phyloP scores from a whole-genome alignment of 2,113 vertebrate species.

The Cheilinus undulatus region DNA sequence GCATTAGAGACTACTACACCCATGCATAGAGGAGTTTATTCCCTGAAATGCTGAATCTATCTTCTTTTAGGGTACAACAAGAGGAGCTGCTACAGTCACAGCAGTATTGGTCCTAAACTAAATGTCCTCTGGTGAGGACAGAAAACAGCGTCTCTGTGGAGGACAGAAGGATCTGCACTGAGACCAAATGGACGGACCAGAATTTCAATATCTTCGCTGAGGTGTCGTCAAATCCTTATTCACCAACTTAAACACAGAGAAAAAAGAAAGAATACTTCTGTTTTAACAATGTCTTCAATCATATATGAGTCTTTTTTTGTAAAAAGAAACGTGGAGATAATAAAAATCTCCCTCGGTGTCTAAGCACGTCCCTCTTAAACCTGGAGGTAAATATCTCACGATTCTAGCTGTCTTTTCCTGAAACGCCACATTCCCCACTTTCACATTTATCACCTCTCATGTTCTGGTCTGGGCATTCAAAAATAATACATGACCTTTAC shows the following conservation, averaged over 20 bases:
- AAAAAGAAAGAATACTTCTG: no score
- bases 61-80: background rate
- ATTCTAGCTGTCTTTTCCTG: background rate
- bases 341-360: no score
- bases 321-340: no score
- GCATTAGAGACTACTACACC: no score
- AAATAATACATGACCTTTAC: slow-evolving; percentile 56
- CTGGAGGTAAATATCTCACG: background rate
- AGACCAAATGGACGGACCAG: background rate
- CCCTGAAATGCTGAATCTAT: background rate
- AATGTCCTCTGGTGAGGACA: background rate
- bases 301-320: no score
- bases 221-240: background rate
- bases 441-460: slow-evolving; percentile 15
- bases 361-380: no score
- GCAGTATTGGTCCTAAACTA: background rate
- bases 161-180: background rate
- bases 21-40: background rate
- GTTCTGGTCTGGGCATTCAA: slow-evolving; percentile 5
- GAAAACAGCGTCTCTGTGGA: background rate
- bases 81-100: background rate
- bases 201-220: background rate
- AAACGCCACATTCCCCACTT: background rate
- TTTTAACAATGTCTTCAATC: no score
- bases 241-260: no score